phyloP scores from a whole-genome alignment of 2,888 invertebrate genomes.

The Cheilosia scutellata region DNA sequence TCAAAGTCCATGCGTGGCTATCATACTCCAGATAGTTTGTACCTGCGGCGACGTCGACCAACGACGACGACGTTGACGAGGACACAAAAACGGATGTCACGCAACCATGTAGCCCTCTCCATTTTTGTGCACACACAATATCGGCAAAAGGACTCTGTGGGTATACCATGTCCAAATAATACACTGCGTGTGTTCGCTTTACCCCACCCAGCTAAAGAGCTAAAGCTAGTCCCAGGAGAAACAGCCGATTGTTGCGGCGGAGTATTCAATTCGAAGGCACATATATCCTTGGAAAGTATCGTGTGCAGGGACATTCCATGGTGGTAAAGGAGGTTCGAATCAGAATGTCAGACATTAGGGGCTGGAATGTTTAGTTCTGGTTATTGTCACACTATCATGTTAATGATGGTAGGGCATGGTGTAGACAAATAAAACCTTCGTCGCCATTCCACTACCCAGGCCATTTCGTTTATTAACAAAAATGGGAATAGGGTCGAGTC shows the following conservation, averaged over 20 bases:
- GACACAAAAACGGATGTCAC: conserved; percentile 41
- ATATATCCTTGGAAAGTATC: conserved; percentile 44
- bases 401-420: conserved; percentile 58
- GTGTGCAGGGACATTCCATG: conserved; percentile 38
- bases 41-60: conserved; percentile 42
- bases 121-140: conserved; percentile 34
- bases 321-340: conserved; percentile 29
- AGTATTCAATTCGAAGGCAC: conserved; percentile 55
- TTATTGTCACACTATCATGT: conserved; percentile 72
- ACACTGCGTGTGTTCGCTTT: conserved; percentile 52
- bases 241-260: conserved; percentile 49
- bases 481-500: conserved; percentile 17
- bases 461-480: conserved; percentile 68
- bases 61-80: conserved; percentile 26
- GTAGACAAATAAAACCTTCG: conserved; percentile 29
- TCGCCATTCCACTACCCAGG: conserved; percentile 10
- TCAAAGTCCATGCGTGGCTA: conserved; percentile 66
- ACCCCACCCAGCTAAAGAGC: not conserved
- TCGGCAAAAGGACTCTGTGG: conserved; percentile 25
- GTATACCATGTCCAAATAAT: conserved; percentile 23
- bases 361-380: conserved; percentile 67
- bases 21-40: conserved; percentile 56
- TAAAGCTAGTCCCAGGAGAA: conserved; percentile 16
- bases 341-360: conserved; percentile 68
- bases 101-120: conserved; percentile 57